phyloP scores from a whole-genome alignment of 1,140 invertebrate genomes.

The Halyomorpha halys region DNA sequence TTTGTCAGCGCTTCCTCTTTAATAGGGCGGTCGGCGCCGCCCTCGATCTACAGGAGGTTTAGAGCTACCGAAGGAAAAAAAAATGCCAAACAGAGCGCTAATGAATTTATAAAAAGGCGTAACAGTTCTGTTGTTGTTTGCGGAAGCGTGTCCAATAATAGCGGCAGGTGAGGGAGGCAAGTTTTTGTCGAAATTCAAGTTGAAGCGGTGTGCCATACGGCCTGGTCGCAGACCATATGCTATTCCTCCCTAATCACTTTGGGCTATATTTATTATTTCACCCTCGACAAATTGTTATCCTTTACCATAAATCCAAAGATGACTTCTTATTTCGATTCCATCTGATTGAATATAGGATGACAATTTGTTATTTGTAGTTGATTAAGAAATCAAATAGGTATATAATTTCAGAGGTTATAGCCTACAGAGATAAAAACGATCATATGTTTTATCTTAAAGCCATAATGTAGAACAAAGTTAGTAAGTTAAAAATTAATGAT shows the following conservation, averaged over 20 bases:
- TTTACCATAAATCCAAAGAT: not conserved
- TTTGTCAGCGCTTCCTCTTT: slow-evolving; percentile 12
- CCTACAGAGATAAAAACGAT: no score
- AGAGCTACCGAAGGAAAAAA: not conserved
- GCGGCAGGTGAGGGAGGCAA: not conserved
- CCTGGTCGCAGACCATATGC: not conserved
- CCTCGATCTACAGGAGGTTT: not conserved
- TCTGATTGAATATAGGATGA: no score
- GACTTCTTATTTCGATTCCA: no score
- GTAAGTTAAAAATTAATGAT: no score
- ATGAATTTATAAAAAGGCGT: slow-evolving; percentile 18
- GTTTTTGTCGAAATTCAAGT: slow-evolving; percentile 11
- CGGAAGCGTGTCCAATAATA: slow-evolving; percentile 3
- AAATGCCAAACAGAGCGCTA: not conserved
- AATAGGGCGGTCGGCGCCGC: not conserved
- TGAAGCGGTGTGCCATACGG: not conserved
- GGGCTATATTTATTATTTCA: not conserved
- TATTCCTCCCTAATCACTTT: not conserved
- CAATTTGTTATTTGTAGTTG: no score
- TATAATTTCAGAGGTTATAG: no score
- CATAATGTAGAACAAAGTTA: no score
- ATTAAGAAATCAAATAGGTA: no score
- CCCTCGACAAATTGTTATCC: not conserved
- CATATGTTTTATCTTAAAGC: no score
- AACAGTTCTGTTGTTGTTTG: slow-evolving; percentile 9